Evolutionary conservation across 2,797 vertebrate species (phyloP).

Genomic region (Prionace glauca): DNA sequence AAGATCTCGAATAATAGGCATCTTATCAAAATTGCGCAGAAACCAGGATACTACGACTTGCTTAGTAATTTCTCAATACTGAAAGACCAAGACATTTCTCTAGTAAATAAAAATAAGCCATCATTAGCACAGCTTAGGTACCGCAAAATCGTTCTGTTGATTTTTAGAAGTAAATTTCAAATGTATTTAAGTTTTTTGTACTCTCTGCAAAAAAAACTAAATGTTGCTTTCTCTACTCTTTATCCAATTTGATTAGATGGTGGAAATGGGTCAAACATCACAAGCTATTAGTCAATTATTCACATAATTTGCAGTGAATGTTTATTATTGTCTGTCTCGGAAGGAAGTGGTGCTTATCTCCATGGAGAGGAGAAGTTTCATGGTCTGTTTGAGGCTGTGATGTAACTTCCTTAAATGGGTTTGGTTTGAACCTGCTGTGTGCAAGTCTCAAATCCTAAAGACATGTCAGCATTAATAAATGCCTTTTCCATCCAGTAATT

Average conservation of each 20-base stretch:
- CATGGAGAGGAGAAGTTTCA: not conserved
- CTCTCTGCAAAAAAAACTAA: not conserved
- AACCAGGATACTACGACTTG: not conserved
- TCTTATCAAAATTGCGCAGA: not conserved
- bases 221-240: not conserved
- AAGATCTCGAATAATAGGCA: not conserved
- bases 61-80: not conserved
- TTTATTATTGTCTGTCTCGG: not conserved
- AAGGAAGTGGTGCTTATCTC: constrained; percentile 21
- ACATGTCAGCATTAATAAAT: not conserved
- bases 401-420: constrained; percentile 1
- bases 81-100: not conserved
- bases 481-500: not conserved
- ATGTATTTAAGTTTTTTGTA: not conserved
- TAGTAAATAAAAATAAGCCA: not conserved
- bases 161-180: not conserved
- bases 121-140: not conserved
- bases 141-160: not conserved
- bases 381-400: not conserved
- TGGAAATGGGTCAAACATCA: not conserved
- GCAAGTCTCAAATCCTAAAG: not conserved
- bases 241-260: not conserved
- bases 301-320: not conserved
- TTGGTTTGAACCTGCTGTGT: not conserved
- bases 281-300: constrained; percentile 9